Evolutionary conservation across 2,888 invertebrate genomes (phyloP), one percentile per base, ranked within the genome.

Genomic region (Atherix ibis): DNA sequence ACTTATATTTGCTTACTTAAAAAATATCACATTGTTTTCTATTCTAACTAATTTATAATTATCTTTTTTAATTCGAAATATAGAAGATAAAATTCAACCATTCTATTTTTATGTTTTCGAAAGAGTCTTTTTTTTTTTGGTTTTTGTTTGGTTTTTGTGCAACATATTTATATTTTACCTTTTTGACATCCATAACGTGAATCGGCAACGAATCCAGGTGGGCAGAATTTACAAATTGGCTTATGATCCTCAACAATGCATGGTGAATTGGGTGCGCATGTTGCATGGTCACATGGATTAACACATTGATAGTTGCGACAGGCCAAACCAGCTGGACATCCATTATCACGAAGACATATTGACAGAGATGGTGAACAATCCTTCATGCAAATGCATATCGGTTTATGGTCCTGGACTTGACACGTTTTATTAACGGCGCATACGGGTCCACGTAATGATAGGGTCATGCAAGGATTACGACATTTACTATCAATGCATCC

Each of bases 151-250:
- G 10, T 25, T 25, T 25, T 25, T 10, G 12, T 25, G 25, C 25
- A 12, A 10, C 12, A 25, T n/a, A n/a, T n/a, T n/a, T 49, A 58
- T 63, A 48, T 49, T 70, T 87, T 89, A 89, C 89, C 88, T 88
- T 87, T 84, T 68, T 83, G 76, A 73, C 89, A 91, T 80, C 88
- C 88, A 69, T 81, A 80, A 71, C 78, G 78, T 60, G 82, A 75
- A 68, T 89, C 87, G 64, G 83, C 79, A 68, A 78, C 78, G 73
- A 81, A 89, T 70, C 88, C 91, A 65, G 74, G 73, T 58, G 89
- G 87, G 71, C 91, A 91, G 74, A 84, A 87, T 76, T 87, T 85
- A 81, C 91, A 91, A 64, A 83, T 78, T 50, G 89, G 82, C 68
- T 81, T 84, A 70, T 91, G 91, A 65, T 88, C 84, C 73, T 88